Evolutionary conservation across 2,113 vertebrate genomes (phyloP).

Genomic region (Zapornia atra): DNA sequence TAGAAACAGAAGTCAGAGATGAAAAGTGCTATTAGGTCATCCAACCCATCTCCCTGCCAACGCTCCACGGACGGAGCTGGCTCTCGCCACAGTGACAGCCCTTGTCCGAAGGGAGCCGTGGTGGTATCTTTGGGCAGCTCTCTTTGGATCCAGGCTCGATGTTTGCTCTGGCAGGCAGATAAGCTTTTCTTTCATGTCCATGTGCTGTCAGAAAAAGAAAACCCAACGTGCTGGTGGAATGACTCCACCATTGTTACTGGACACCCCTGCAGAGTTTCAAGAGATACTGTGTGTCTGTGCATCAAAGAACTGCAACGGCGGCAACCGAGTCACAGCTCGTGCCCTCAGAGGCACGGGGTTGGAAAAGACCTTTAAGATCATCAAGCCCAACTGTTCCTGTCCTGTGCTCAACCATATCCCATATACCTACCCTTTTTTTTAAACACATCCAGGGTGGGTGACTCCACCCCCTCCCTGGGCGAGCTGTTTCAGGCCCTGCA

Average conservation of each 20-base stretch:
- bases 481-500: no score
- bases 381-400: no score
- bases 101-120: not conserved
- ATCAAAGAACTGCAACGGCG: not conserved
- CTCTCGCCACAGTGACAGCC: not conserved
- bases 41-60: not conserved
- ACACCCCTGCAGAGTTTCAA: conserved; percentile 54
- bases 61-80: not conserved
- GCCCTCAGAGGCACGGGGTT: not conserved
- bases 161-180: conserved; percentile 21
- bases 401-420: no score
- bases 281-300: not conserved
- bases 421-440: no score
- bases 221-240: not conserved
- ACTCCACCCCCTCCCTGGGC: no score
- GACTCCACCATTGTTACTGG: conserved; percentile 21
- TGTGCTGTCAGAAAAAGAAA: conserved; percentile 36
- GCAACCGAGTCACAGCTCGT: rapidly evolving
- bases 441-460: no score
- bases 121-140: not conserved
- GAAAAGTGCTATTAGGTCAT: conserved; percentile 12
- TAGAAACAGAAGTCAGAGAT: not conserved
- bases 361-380: no score
- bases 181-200: conserved; percentile 60
- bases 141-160: not conserved